Percentiles rank a stretch among this genome's conserved stretches.
Evolutionary conservation across 2,888 invertebrate genomes (phyloP).

Genomic region (Ophion costatus): DNA sequence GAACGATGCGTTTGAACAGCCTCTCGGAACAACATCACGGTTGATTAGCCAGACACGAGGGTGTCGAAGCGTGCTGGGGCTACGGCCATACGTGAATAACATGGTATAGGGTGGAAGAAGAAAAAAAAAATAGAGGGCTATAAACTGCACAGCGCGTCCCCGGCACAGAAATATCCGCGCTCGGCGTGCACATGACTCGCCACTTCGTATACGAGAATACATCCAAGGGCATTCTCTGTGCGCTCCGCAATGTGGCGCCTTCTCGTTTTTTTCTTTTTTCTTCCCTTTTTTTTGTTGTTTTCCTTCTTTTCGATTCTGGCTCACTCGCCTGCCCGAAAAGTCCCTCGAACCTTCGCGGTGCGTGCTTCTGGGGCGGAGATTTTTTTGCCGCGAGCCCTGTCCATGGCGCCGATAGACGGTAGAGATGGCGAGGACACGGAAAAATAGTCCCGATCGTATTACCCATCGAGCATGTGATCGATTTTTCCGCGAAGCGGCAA

Average conservation of each 20-base stretch:
- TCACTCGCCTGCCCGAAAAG: constrained; percentile 5
- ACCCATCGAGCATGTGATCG: constrained; percentile 51
- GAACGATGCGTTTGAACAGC: constrained; percentile 57
- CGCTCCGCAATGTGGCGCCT: constrained; percentile 9
- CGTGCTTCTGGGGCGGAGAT: too few relatives aligned
- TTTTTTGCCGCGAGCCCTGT: too few relatives aligned
- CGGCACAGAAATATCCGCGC: constrained; percentile 31
- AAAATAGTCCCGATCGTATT: constrained; percentile 33
- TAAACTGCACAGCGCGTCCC: constrained; percentile 56
- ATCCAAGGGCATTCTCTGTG: constrained; percentile 65
- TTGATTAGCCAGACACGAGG: constrained; percentile 76
- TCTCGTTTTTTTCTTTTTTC: neutral
- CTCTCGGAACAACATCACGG: constrained; percentile 71
- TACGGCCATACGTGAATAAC: constrained; percentile 74
- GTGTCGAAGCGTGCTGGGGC: constrained; percentile 76
- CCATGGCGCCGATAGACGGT: constrained; percentile 17
- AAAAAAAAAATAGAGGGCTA: constrained; percentile 23
- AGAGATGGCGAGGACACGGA: constrained; percentile 8
- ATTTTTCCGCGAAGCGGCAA: constrained; percentile 9
- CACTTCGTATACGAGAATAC: constrained; percentile 64
- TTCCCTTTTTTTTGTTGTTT: constrained; percentile 36
- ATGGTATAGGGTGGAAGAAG: constrained; percentile 50
- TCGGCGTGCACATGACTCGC: neutral
- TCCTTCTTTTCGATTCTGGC: constrained; percentile 8
- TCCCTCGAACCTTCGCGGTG: neutral